Percentiles rank a stretch among this genome's conserved stretches.
These are phyloP conservation scores for Diphyllodes magnificus DNA, from an alignment of 2,113 vertebrate genomes.

Conservation along the genomic window DNA sequence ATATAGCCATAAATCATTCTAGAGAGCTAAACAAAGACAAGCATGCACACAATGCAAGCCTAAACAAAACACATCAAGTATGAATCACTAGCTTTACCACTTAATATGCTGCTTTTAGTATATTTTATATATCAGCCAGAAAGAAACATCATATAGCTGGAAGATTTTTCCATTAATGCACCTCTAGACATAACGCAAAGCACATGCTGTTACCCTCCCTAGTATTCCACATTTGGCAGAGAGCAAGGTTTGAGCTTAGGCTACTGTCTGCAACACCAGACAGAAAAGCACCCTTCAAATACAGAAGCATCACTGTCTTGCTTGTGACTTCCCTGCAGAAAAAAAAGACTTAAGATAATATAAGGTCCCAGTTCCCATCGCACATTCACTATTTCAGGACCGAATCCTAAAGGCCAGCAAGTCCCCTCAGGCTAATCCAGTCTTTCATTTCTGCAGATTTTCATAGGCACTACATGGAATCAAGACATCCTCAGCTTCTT, in stretches of 20 bases:
- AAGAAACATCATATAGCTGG: slow-evolving; percentile 18
- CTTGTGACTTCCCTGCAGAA: neutral
- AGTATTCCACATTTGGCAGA: slow-evolving; percentile 75
- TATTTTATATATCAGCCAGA: neutral
- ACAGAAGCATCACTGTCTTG: neutral
- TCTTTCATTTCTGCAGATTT: neutral
- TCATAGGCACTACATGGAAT: neutral
- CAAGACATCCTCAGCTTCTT: neutral
- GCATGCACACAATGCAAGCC: neutral
- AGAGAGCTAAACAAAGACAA: neutral
- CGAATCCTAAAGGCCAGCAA: neutral
- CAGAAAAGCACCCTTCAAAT: slow-evolving; percentile 31
- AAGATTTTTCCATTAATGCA: slow-evolving; percentile 73
- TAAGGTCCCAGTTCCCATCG: neutral
- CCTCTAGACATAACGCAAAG: slow-evolving; percentile 76
- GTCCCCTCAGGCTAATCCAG: neutral
- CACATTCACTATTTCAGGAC: neutral
- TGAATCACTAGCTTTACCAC: neutral
- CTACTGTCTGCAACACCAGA: slow-evolving; percentile 70
- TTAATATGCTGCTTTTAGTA: neutral
- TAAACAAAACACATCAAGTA: neutral
- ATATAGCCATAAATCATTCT: neutral
- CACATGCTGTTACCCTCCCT: slow-evolving; percentile 78
- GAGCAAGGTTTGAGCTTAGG: slow-evolving; percentile 51
- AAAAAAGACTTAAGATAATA: neutral